Conservation (phyloP, 2,113 vertebrate species). For the Tapirus terrestris region DNA sequence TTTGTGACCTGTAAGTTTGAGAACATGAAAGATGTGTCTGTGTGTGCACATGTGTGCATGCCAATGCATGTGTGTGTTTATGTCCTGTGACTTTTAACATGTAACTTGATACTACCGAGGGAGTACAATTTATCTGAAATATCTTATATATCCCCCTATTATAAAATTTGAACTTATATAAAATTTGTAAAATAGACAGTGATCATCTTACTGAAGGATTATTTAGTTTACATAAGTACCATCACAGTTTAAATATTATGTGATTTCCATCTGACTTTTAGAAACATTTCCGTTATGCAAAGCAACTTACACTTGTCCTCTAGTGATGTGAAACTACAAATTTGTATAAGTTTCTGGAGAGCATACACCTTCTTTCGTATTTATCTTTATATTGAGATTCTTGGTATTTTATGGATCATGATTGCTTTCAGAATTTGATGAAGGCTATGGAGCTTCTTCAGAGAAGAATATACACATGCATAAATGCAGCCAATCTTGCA, state of each 20-base stretch:
- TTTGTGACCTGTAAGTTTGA: neutral
- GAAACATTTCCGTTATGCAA: neutral
- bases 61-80: neutral
- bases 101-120: neutral
- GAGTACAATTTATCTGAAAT: neutral
- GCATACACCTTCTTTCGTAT: neutral
- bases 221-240: neutral
- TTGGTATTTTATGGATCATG: neutral
- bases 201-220: neutral
- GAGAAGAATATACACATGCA: neutral
- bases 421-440: neutral
- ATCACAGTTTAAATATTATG: neutral
- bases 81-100: neutral
- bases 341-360: neutral
- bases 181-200: neutral
- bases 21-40: neutral
- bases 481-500: neutral
- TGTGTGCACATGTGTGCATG: neutral
- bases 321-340: neutral
- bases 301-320: neutral
- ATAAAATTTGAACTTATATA: neutral
- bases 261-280: slow-evolving; percentile 1
- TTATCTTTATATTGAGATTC: neutral
- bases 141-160: neutral
- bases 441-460: neutral